A percentile compares a stretch with the other conserved stretches of the same genome.
phyloP scores from a whole-genome alignment of 2,113 vertebrate species.

The Ptyas mucosa region DNA sequence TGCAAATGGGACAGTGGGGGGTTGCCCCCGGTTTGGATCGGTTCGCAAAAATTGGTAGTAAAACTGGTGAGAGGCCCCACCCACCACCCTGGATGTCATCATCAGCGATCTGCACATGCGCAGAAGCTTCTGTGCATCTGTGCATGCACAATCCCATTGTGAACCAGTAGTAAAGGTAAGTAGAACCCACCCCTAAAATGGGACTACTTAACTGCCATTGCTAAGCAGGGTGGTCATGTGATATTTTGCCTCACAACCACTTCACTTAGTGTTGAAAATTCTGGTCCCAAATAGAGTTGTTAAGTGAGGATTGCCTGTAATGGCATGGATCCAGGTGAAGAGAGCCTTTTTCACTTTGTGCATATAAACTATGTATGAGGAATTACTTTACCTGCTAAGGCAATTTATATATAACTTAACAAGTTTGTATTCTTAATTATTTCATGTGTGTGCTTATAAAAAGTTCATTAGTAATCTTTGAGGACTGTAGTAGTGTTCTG shows the following conservation, averaged over 20 bases:
- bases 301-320: background rate
- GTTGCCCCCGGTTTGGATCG: too few relatives aligned
- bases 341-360: background rate
- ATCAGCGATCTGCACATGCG: too few relatives aligned
- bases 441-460: background rate
- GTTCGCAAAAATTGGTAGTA: too few relatives aligned
- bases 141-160: too few relatives aligned
- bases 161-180: too few relatives aligned
- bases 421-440: background rate
- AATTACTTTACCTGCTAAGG: background rate
- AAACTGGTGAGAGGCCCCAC: too few relatives aligned
- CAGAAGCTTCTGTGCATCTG: too few relatives aligned
- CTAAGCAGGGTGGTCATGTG: background rate
- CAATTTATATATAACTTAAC: background rate
- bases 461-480: background rate
- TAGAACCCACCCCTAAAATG: too few relatives aligned
- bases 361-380: background rate
- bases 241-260: background rate
- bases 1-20: background rate
- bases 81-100: too few relatives aligned
- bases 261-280: background rate
- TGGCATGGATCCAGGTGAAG: background rate
- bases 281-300: background rate
- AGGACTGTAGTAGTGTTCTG: background rate
- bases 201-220: background rate